Base-by-base conservation (phyloP, 2,888 invertebrate species). In the Hymenopus coronatus region DNA sequence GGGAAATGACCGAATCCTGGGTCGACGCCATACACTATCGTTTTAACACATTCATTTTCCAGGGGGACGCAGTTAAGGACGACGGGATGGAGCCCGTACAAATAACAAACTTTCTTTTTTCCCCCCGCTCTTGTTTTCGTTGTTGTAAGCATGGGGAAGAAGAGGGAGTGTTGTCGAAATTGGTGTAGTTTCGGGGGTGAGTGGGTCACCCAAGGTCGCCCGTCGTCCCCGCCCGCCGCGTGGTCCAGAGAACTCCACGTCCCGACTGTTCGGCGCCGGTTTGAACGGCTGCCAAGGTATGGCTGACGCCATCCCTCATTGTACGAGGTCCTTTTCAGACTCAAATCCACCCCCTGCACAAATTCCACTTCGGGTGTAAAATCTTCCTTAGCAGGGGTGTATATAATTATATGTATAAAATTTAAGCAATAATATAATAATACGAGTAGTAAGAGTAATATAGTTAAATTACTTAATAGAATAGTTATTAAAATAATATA, bases 261-360 rank as follows among this genome's bases (percentile, higher is more conserved):
- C 40, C 82, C 87, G 87, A 87, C 87, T n/a, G 33, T 82, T 87
- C 33, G 87, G 87, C 87, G 87, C 87, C 87, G 33, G 15, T n/a
- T 25, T 87, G 87, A 87, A 82, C 87, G 27, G 87, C 30, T 87
- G 87, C 87, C 87, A 87, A 87, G 87, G 87, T 87, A 87, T 82
- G 27, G 87, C 87, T 87, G 87, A 87, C 87, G 87, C 87, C 87
- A 87, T 87, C 82, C 15, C 82, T 87, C 82, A 87, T 87, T 87
- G 87, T 82, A 87, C 87, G 82, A 82, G 87, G 87, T 27, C 81
- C 87, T 28, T 86, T 54, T 25, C 28, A 86, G 86, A 86, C 40
- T 86, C 40, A 84, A 84, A 84, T 84, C 28, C 84, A 84, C 30
- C 84, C 28, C 30, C 81, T 25, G 70, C 70, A 40, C 40, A 12